Conservation (phyloP, 2,797 vertebrate species). For the Neomorphus geoffroyi region DNA sequence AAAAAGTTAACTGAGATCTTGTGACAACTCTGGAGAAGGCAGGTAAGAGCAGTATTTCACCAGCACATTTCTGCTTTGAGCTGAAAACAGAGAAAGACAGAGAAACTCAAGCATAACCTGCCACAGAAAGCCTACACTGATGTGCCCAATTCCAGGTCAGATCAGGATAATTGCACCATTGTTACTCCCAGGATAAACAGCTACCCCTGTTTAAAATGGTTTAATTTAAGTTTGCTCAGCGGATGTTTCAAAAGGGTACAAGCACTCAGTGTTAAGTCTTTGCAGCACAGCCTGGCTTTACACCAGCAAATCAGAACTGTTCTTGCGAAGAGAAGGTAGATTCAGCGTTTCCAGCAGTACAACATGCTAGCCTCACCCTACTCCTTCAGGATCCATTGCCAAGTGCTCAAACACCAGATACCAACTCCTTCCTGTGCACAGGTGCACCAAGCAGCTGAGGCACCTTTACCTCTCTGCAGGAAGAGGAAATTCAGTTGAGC, state of each 20-base stretch:
- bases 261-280: accelerated
- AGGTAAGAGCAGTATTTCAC: neutral
- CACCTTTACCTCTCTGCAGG: neutral
- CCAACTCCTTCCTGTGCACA: neutral
- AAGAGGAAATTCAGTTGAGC: neutral
- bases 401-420: neutral
- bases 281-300: neutral
- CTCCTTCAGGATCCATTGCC: neutral
- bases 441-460: accelerated
- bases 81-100: neutral
- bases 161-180: neutral
- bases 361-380: neutral
- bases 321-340: accelerated
- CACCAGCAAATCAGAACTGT: neutral
- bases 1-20: neutral
- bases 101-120: neutral
- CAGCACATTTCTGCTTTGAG: neutral
- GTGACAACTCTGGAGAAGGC: neutral
- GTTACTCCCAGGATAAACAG: neutral
- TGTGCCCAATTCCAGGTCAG: neutral
- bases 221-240: neutral
- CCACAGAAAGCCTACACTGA: neutral
- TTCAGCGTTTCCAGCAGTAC: accelerated
- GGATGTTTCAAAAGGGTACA: neutral
- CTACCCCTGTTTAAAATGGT: neutral